Base-by-base conservation (phyloP, 2,888 invertebrate species). In the Epinotia bilunana region DNA sequence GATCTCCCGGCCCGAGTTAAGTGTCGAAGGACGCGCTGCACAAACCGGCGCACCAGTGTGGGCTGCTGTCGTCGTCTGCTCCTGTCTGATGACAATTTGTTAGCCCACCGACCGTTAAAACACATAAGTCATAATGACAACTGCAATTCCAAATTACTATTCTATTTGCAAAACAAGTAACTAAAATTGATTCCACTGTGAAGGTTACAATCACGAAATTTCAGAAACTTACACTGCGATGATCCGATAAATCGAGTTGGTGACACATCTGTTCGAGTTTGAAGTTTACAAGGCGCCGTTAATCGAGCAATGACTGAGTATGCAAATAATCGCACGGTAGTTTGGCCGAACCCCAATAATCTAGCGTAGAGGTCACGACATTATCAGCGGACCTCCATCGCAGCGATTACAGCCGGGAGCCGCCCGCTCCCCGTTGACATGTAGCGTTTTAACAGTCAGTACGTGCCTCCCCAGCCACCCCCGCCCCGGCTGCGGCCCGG, bases 361-460 rank as follows among this genome's bases (percentile, higher is more conserved):
- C 75, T 72, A 75, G 57, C 71, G 84, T 83, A 84, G 87, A 91
- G 92, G 91, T 91, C 91, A 88, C 87, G 90, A 90, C 90, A 90
- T 89, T 91, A 92, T 91, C 92, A 90, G 79, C 82, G 83, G 81
- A 86, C 86, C 91, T 90, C 88, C 88, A 86, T 88, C 87, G 86
- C 80, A 82, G 81, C 87, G 84, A 89, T 90, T 87, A 86, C 86
- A 83, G 83, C 84, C 82, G 78, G 78, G 87, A 90, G 90, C 89
- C 86, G 82, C 88, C 88, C 84, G 82, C 86, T 58, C 83, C 87
- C 86, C 83, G 86, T 85, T 93, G 93, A 94, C 93, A 93, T 94
- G 92, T 91, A 89, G 88, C 92, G 90, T 93, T 93, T 93, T 92
- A 94, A 93, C 93, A 92, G 92, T 86, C 90, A 84, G 90, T 90